Base-by-base conservation (phyloP, 2,888 invertebrate genomes). In the Tetragnatha montana region DNA sequence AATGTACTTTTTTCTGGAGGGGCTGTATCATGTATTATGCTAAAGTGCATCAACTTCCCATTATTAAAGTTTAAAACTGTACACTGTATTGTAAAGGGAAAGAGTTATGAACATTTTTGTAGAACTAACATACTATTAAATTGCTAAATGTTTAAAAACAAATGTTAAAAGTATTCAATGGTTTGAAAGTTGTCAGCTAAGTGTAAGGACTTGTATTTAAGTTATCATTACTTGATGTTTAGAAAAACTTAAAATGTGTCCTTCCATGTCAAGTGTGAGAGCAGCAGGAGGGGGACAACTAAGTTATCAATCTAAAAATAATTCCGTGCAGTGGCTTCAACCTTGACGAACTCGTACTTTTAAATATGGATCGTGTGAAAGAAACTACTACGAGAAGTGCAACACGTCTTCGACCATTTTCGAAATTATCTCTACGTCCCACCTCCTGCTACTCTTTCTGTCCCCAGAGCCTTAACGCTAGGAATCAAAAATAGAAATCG, bases 171-270 rank as follows among this genome's bases (percentile, higher is more conserved):
- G 7, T 10, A 17, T 60, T 17, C 10, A 60, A 60, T 60, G 60
- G 12, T 60, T 60, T 17, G 60, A 60, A 60, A 60, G 60, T 60
- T 60, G 60, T 22, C 49, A 76, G 70, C 22, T 22, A 68, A 35
- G 75, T 22, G 19, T 76, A 47, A 51, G 22, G 60, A 22, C 35
- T 17, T 74, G 49, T 22, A 49, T 74, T 80, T 80, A 21, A 60
- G 68, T 80, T 86, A 74, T 80, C 79, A 60, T 86, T 86, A 79
- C 47, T 86, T 17, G 80, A 47, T 86, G 86, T 86, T 80, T 86
- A 86, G 86, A 68, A 50, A 69, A 78, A 76, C 83, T 73, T 74
- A 71, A 73, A 71, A 60, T 80, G 74, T 80, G 73, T 75, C 84
- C 76, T 69, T 84, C 78, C 22, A 60, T 84, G 70, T 80, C 82